These are phyloP conservation scores for Hestina assimilis DNA, from an alignment of 1,140 invertebrate species.

Conservation along the genomic window DNA sequence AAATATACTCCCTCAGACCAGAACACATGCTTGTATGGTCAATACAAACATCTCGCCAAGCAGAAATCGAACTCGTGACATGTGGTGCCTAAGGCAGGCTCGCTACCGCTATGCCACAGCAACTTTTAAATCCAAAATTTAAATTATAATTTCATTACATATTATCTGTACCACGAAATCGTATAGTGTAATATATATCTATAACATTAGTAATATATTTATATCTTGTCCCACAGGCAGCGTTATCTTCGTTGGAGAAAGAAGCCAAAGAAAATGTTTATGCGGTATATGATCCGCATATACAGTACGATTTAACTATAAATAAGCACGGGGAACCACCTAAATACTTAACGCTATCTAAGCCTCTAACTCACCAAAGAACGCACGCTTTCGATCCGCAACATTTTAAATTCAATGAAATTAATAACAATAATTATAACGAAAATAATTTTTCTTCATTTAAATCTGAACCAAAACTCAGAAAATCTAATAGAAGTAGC, in stretches of 20 bases:
- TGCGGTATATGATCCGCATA: conserved; percentile 75
- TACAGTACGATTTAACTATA: conserved; percentile 77
- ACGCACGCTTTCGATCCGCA: conserved; percentile 64
- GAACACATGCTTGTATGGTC: too few species aligned
- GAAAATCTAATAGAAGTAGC: conserved; percentile 61
- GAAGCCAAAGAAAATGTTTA: conserved; percentile 78
- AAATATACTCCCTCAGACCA: too few species aligned
- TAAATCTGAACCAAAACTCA: conserved; percentile 49
- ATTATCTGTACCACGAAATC: too few species aligned
- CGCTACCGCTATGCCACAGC: too few species aligned
- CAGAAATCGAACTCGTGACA: too few species aligned
- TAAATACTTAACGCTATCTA: conserved; percentile 75
- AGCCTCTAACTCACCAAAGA: conserved; percentile 74
- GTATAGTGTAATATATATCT: too few species aligned
- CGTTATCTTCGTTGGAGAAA: conserved; percentile 64
- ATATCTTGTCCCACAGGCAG: conserved; percentile 52
- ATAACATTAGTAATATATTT: too few species aligned
- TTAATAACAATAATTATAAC: conserved; percentile 56
- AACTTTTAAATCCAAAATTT: too few species aligned
- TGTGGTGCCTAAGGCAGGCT: too few species aligned
- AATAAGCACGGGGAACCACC: conserved; percentile 75
- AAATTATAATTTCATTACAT: too few species aligned
- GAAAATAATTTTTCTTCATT: conserved; percentile 51
- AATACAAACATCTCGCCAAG: too few species aligned
- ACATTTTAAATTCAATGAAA: conserved; percentile 50